phyloP scores from a whole-genome alignment of 2,113 vertebrate species.

The Progne subis region DNA sequence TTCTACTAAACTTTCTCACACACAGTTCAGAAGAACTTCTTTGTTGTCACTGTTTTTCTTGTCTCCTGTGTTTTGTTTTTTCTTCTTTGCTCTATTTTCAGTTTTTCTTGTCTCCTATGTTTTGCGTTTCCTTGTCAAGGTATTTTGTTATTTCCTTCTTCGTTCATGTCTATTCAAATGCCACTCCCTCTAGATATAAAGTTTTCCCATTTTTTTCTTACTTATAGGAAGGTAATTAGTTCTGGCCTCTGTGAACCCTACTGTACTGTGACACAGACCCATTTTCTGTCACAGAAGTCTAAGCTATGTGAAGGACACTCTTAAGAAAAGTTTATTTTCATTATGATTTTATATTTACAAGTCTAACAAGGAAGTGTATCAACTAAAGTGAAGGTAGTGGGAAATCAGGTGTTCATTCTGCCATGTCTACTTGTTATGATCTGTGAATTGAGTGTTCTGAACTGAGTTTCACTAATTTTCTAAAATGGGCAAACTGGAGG shows the following conservation, averaged over 20 bases:
- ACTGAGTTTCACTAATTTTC: not conserved
- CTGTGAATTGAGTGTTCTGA: not conserved
- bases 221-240: not conserved
- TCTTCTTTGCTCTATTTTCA: too few species aligned
- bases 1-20: not conserved
- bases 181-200: not conserved
- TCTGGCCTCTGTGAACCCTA: not conserved
- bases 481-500: constrained; percentile 65
- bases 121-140: not conserved
- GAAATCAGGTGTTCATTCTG: not conserved
- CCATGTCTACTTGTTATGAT: not conserved
- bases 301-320: not conserved
- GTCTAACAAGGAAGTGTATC: not conserved
- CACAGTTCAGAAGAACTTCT: not conserved
- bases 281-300: not conserved
- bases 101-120: too few species aligned
- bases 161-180: not conserved
- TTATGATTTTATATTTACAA: not conserved
- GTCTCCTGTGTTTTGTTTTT: not conserved
- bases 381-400: not conserved
- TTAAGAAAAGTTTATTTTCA: not conserved
- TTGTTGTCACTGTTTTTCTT: not conserved
- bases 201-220: not conserved
- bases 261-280: not conserved
- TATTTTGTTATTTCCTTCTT: not conserved